Conservation (phyloP, 2,797 vertebrate genomes). For the Takifugu rubripes region DNA sequence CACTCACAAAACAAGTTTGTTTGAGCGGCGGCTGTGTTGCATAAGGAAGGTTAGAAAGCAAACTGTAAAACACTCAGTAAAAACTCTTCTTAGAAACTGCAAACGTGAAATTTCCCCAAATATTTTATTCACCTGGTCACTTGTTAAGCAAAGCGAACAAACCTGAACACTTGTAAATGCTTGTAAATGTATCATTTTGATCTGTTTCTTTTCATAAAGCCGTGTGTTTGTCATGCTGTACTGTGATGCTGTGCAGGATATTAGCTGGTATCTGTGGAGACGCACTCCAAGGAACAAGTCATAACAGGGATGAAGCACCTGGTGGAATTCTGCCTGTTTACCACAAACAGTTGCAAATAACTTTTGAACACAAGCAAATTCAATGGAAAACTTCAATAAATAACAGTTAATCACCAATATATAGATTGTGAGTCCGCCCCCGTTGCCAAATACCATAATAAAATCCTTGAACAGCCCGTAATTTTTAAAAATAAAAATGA, state of each 20-base stretch:
- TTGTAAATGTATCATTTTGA: neutral
- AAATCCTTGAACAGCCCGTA: neutral
- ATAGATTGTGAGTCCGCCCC: too few relatives aligned
- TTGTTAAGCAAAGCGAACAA: too few relatives aligned
- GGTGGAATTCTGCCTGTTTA: constrained; percentile 33
- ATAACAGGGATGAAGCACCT: constrained; percentile 31
- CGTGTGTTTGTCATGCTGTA: neutral
- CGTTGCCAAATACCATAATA: neutral
- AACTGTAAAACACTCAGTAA: neutral
- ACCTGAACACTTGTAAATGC: too few relatives aligned
- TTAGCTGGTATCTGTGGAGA: neutral
- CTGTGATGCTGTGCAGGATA: neutral
- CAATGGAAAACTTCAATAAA: too few relatives aligned
- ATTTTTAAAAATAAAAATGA: neutral
- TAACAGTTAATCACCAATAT: too few relatives aligned
- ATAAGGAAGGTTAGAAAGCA: neutral
- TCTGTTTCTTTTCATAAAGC: neutral
- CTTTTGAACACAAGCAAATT: too few relatives aligned
- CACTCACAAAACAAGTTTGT: constrained; percentile 28
- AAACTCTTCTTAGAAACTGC: too few relatives aligned
- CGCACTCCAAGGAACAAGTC: constrained; percentile 34
- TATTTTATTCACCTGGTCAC: too few relatives aligned
- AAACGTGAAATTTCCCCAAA: too few relatives aligned
- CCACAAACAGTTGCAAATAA: neutral
- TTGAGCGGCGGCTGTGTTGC: neutral